Base-by-base conservation (phyloP, 2,797 vertebrate species). In the Sarcophilus harrisii region DNA sequence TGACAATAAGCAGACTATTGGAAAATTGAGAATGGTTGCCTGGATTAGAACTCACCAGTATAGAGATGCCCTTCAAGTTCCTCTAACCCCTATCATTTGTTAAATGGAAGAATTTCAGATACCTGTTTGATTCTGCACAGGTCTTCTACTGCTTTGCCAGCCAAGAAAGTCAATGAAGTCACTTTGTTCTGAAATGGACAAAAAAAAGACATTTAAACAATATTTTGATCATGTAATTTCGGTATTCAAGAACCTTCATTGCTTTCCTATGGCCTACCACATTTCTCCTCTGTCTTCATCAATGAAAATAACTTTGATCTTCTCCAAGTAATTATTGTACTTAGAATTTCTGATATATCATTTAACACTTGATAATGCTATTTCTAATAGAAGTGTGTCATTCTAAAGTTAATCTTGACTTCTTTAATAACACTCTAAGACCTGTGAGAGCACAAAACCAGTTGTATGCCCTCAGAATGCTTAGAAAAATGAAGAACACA, bases 111-210 rank as follows among this genome's bases (percentile, higher is more conserved):
- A 96, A 97, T 97, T 94, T 95, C 81, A 98, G 90, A 98, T 98
- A 99, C 99, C 99, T 99, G 99, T 98, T 99, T 99, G 98, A 99
- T 99, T 98, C 99, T 99, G 99, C 99, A 99, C 96, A 99, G 99
- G 98, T 99, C 99, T 98, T 99, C 99, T 73, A 99, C 99, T 94
- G 99, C 99, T 98, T 99, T 99, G 95, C 99, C 99, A 98, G 99
- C 99, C n/a, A 99, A 98, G 98, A 99, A 99, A 12, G 99, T 99
- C 98, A 99, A 99, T 29, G 99, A 99, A 87, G 99, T 99, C 62
- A 99, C 99, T 99, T 99, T 99, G 98, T 99, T 99, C 99, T 99
- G 98, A 96, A 98, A 98, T 0, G 97, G 90, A 98, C 6, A 98
- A 98, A 52, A 52, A 55, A 11, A 87, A 98, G 97, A 49, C 13